phyloP scores from a whole-genome alignment of 2,888 invertebrate species.

The Apomyelois bistriatella region DNA sequence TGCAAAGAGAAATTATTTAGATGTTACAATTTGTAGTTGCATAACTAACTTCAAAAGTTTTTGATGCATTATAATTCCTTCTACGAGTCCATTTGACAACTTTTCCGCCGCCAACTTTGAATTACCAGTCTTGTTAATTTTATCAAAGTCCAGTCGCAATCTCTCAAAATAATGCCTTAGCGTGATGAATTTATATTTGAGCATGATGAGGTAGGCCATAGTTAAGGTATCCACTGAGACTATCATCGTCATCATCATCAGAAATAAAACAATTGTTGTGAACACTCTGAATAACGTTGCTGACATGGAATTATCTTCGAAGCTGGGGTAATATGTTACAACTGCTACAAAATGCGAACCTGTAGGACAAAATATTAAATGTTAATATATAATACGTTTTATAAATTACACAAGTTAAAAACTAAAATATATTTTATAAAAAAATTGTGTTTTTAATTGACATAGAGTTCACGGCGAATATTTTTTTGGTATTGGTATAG shows the following conservation, averaged over 20 bases:
- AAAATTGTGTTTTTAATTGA: too few relatives aligned
- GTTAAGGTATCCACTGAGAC: slow-evolving; percentile 53
- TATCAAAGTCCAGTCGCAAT: slow-evolving; percentile 42
- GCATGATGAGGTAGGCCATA: slow-evolving; percentile 57
- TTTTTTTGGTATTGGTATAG: too few relatives aligned
- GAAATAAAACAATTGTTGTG: slow-evolving; percentile 40
- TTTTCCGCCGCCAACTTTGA: slow-evolving; percentile 38
- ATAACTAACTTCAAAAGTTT: slow-evolving; percentile 51
- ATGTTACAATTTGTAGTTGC: background rate
- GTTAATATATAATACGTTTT: too few relatives aligned
- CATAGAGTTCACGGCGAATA: too few relatives aligned
- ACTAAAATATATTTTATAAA: too few relatives aligned
- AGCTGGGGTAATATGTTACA: slow-evolving; percentile 61
- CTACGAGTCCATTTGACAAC: slow-evolving; percentile 44
- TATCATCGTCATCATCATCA: slow-evolving; percentile 59
- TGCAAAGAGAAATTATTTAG: too few relatives aligned
- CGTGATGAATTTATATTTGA: slow-evolving; percentile 66
- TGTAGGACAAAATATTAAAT: slow-evolving; percentile 30
- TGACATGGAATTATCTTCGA: slow-evolving; percentile 42
- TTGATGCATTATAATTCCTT: slow-evolving; percentile 64
- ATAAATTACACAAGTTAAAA: too few relatives aligned
- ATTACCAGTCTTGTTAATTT: slow-evolving; percentile 32
- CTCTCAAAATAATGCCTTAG: slow-evolving; percentile 56
- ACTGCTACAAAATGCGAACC: slow-evolving; percentile 61
- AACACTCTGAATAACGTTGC: slow-evolving; percentile 44